Conservation (phyloP, 2,797 vertebrate species). For the Borostomias antarcticus region DNA sequence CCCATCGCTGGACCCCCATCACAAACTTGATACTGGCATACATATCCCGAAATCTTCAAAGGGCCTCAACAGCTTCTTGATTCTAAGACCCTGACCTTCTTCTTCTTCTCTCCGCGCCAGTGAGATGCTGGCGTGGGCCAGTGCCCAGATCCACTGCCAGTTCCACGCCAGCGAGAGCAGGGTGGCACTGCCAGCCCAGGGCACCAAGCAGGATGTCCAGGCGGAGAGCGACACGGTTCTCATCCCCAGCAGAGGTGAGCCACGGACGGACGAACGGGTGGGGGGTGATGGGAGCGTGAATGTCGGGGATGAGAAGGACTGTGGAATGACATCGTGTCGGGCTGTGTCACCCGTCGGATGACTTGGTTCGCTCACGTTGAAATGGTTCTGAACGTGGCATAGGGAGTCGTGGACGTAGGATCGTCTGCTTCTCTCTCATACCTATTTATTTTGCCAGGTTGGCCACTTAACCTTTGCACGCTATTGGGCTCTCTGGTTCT, state of each 20-base stretch:
- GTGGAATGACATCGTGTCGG: too few relatives aligned
- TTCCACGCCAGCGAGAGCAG: slow-evolving; percentile 94
- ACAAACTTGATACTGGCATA: too few relatives aligned
- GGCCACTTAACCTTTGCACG: slow-evolving; percentile 5
- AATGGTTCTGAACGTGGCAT: not conserved
- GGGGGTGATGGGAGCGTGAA: not conserved
- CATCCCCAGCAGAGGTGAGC: slow-evolving; percentile 93
- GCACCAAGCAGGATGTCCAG: slow-evolving; percentile 92
- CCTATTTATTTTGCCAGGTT: not conserved
- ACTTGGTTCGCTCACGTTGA: too few relatives aligned
- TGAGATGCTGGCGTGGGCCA: slow-evolving; percentile 97
- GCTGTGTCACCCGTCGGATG: too few relatives aligned
- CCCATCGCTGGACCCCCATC: too few relatives aligned
- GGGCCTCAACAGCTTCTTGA: too few relatives aligned
- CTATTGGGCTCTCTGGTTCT: not conserved
- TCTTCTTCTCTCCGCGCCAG: slow-evolving; percentile 64
- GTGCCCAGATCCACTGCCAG: slow-evolving; percentile 98
- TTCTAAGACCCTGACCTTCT: not conserved
- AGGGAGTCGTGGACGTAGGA: not conserved
- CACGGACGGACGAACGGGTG: not conserved
- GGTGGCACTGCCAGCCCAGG: slow-evolving; percentile 85
- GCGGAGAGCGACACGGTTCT: slow-evolving; percentile 96
- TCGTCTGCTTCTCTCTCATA: not conserved
- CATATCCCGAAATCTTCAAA: not conserved
- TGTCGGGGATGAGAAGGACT: not conserved